Evolutionary conservation across 2,113 vertebrate species (phyloP), one percentile per base, ranked within the genome.

Genomic region (Sylvietta virens): DNA sequence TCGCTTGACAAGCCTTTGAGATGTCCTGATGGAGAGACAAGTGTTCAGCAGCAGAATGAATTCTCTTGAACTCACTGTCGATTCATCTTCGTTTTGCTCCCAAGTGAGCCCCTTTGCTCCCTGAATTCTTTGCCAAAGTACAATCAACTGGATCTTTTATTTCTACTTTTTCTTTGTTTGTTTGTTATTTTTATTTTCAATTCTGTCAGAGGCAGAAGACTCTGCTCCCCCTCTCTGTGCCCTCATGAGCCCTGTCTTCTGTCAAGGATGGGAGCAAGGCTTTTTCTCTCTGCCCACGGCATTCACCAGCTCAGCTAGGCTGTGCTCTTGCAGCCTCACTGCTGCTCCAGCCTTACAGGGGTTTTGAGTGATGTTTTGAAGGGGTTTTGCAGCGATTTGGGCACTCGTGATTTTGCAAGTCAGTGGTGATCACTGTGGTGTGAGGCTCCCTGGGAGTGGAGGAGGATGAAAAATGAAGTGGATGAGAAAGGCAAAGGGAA

Each of bases 81-180:
- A 94, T 98, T 97, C 96, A 94, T 98, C 97, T 98, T 97, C 89
- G 50, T 97, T 97, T 96, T 88, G 94, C 92, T 95, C 94, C 60
- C 9, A 70, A 94, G 92, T 10, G 44, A 94, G 81, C 78, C 88
- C 77, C 91, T 96, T 94, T 78, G 86, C 96, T 95, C 83, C 90
- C 69, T 37, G 82, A 77, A 57, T 92, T 93, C 84, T 91, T 82
- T 87, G 62, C 79, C 30, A 30, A 45, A 85, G 64, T 83, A 54
- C 83, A 93, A 70, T 91, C 78, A 93, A 82, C 84, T 92, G 64
- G 48, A 64, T 44, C 42, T 77, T 67, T 77, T 80, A 12, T 47
- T 58, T 77, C 79, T 81, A 5, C 17, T 57, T 73, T 35, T 66
- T 61, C 65, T 13, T 11, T 73, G 69, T 77, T 83, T 93, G 81